A percentile compares a stretch with the other conserved stretches of the same genome.
These are phyloP conservation scores for Leptopilina syphax DNA, from an alignment of 2,888 invertebrate species.

Conservation along the genomic window DNA sequence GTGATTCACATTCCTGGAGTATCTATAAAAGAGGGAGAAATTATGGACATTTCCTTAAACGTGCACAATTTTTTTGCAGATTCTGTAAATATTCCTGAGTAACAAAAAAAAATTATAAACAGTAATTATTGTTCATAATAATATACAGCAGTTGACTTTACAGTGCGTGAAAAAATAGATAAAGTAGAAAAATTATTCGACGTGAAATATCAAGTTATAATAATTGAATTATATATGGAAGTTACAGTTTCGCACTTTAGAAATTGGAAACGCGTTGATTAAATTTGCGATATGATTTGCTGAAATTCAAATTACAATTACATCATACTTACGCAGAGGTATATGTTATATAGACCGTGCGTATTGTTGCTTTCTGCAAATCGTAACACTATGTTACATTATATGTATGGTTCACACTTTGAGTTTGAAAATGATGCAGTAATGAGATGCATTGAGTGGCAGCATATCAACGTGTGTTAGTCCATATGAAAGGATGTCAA, in stretches of 20 bases:
- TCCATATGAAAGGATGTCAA: slow-evolving; percentile 2
- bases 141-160: too few species aligned
- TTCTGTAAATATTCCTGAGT: too few species aligned
- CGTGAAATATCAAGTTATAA: neutral
- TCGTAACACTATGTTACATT: neutral
- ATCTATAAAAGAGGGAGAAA: too few species aligned
- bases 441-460: slow-evolving; percentile 12
- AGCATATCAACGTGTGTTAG: slow-evolving; percentile 8
- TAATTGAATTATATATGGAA: neutral
- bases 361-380: slow-evolving; percentile 4
- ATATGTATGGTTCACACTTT: slow-evolving; percentile 4
- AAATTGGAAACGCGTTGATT: slow-evolving; percentile 21
- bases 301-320: slow-evolving; percentile 22
- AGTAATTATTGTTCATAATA: too few species aligned
- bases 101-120: too few species aligned
- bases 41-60: too few species aligned
- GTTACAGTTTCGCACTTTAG: neutral
- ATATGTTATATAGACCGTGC: neutral
- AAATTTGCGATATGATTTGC: slow-evolving; percentile 11
- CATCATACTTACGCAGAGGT: neutral
- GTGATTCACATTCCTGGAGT: too few species aligned
- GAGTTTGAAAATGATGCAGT: slow-evolving; percentile 13
- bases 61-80: too few species aligned
- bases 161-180: too few species aligned
- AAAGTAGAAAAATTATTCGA: too few species aligned